phyloP scores from a whole-genome alignment of 2,113 vertebrate species.

The Toxotes jaculatrix region DNA sequence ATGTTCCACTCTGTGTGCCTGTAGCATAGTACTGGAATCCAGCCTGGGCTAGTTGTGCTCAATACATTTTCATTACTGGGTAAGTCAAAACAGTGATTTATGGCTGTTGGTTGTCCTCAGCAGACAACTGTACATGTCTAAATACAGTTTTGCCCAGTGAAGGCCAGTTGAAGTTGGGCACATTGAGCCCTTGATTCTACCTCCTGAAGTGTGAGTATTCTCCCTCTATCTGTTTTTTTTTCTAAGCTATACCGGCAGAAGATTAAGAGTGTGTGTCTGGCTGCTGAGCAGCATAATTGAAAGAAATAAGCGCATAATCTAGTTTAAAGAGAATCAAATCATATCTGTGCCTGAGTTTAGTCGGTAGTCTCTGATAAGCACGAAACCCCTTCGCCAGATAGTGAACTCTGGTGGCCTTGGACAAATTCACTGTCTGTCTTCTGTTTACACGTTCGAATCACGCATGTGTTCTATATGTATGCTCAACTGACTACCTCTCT shows the following conservation, averaged over 20 bases:
- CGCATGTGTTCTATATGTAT: not conserved
- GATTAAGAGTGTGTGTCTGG: slow-evolving; percentile 38
- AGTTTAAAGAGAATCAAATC: slow-evolving; percentile 67
- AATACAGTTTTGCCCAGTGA: slow-evolving; percentile 38
- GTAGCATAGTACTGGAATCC: slow-evolving; percentile 21
- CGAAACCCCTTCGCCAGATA: not conserved
- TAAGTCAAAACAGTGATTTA: slow-evolving; percentile 54
- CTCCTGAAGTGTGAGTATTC: slow-evolving; percentile 22
- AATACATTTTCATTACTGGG: slow-evolving; percentile 49
- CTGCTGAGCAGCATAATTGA: slow-evolving; percentile 57
- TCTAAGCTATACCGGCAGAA: slow-evolving; percentile 12
- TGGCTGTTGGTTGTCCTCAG: slow-evolving; percentile 30
- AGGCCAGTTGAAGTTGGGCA: slow-evolving; percentile 27
- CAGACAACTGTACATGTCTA: slow-evolving; percentile 10
- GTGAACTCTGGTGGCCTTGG: not conserved
- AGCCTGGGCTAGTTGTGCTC: slow-evolving; percentile 19
- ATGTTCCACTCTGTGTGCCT: slow-evolving; percentile 27
- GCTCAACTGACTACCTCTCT: not conserved
- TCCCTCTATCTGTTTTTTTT: slow-evolving; percentile 10
- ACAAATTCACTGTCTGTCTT: slow-evolving; percentile 1
- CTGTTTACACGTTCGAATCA: not conserved
- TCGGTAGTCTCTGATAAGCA: slow-evolving; percentile 46
- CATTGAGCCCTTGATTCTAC: slow-evolving; percentile 17
- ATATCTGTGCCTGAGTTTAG: slow-evolving; percentile 51
- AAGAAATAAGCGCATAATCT: slow-evolving; percentile 70